A percentile compares a stretch with the other conserved stretches of the same genome.
Conservation (phyloP, 2,113 vertebrate genomes). For the Platysternon megacephalum region DNA sequence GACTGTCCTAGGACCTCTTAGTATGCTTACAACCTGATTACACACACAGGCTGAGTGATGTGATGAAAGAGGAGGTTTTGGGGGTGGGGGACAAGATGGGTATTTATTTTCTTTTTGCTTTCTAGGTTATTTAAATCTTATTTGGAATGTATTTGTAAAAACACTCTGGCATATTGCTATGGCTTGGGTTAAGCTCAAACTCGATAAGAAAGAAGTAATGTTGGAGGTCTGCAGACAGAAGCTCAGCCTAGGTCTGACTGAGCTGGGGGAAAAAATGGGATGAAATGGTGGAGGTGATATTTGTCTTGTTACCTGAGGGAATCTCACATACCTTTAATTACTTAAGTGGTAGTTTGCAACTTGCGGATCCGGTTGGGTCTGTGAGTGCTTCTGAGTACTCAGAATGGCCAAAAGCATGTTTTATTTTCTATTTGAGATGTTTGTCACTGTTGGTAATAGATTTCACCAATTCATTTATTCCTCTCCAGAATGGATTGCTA, state of each 20-base stretch:
- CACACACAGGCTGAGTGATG: background rate
- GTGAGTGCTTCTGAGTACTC: slow-evolving; percentile 8
- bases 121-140: background rate
- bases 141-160: background rate
- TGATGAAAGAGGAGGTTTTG: background rate
- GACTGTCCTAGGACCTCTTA: background rate
- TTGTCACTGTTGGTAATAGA: slow-evolving; percentile 46
- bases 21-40: background rate
- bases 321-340: background rate
- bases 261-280: background rate
- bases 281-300: background rate
- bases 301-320: background rate
- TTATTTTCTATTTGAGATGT: slow-evolving; percentile 36
- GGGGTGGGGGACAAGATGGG: background rate
- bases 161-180: background rate
- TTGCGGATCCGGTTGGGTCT: background rate
- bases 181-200: background rate
- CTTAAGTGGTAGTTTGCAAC: background rate
- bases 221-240: background rate
- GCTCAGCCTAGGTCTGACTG: background rate
- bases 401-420: slow-evolving; percentile 45
- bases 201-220: background rate
- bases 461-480: slow-evolving; percentile 8
- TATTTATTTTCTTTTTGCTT: background rate
- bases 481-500: slow-evolving; percentile 45